These are phyloP conservation scores for Scolopax mira DNA, from an alignment of 2,113 vertebrate genomes.

Conservation along the genomic window DNA sequence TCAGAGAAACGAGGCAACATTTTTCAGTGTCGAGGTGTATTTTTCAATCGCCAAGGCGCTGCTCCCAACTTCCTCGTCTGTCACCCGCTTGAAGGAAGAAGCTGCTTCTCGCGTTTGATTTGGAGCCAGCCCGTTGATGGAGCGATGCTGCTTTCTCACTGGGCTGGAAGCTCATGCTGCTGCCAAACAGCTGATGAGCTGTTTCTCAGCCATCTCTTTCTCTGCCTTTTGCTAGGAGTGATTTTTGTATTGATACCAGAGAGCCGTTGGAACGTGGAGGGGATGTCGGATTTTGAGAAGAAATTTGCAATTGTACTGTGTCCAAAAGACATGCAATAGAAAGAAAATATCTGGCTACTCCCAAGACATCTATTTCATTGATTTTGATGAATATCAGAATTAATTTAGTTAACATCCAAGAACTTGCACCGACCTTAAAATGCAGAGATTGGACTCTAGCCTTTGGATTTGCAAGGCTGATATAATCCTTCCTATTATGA, in stretches of 20 bases:
- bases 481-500: background rate
- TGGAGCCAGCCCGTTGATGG: accelerated
- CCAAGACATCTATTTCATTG: background rate
- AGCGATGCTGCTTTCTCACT: background rate
- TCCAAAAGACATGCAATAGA: background rate
- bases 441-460: background rate
- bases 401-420: background rate
- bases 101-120: accelerated
- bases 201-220: background rate
- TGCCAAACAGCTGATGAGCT: background rate
- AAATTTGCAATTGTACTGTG: background rate
- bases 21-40: background rate
- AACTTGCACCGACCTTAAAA: background rate
- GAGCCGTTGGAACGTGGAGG: accelerated
- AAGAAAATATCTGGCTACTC: background rate
- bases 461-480: background rate
- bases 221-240: background rate
- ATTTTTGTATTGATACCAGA: background rate
- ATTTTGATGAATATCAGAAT: background rate
- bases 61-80: background rate
- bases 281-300: background rate
- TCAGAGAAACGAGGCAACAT: accelerated
- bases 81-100: background rate
- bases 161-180: background rate
- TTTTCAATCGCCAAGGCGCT: background rate